Percentiles rank a stretch among this genome's conserved stretches.
phyloP scores from a whole-genome alignment of 2,113 vertebrate species.

The Tenrec ecaudatus region DNA sequence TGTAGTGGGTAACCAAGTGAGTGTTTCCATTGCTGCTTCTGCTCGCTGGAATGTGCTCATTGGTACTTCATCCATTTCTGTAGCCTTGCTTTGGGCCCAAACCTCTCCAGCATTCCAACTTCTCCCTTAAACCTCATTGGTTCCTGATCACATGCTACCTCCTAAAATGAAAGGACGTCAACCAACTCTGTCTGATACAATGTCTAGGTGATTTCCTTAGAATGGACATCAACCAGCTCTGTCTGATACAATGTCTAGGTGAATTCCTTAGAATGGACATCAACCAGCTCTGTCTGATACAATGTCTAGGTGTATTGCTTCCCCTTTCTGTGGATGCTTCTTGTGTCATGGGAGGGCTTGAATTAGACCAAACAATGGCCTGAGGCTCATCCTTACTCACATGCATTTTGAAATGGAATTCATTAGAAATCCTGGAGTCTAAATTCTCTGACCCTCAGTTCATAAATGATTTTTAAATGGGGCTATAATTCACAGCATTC shows the following conservation, averaged over 20 bases:
- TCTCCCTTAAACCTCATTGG: no score
- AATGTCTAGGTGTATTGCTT: not conserved
- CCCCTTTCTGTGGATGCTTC: not conserved
- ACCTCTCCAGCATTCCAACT: not conserved
- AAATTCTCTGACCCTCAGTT: not conserved
- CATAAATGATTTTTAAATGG: not conserved
- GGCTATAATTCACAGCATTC: constrained; percentile 11
- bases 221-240: no score
- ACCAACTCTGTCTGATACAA: no score
- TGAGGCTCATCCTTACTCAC: not conserved
- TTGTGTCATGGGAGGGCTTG: not conserved
- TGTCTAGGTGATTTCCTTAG: no score
- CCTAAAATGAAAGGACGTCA: not conserved
- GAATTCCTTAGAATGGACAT: not conserved
- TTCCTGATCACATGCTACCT: not conserved
- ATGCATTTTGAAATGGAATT: accelerated
- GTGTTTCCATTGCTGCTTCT: not conserved
- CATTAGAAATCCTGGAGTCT: not conserved
- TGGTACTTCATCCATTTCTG: not conserved
- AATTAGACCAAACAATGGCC: not conserved
- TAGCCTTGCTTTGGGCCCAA: not conserved
- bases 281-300: not conserved
- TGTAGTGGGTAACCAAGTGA: not conserved
- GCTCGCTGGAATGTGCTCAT: not conserved
- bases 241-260: no score